Conservation (phyloP, 2,888 invertebrate species). For the Anoplius nigerrimus region DNA sequence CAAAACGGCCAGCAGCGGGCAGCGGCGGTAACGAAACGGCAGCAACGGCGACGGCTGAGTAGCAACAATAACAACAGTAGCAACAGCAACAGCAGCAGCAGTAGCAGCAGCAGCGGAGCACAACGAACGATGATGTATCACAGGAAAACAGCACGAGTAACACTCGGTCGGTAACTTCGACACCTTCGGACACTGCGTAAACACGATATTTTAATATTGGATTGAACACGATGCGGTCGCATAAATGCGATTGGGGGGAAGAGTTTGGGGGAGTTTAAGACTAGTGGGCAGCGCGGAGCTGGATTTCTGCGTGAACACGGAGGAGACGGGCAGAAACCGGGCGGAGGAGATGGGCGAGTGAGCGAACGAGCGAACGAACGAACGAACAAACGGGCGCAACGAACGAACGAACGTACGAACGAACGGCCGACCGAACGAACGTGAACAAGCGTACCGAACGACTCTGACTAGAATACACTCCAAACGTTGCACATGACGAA, state of each 20-base stretch:
- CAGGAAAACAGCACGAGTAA: slow-evolving; percentile 36
- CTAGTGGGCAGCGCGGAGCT: background rate
- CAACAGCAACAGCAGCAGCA: background rate
- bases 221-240: slow-evolving; percentile 3
- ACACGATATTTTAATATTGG: slow-evolving; percentile 38
- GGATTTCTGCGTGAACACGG: background rate
- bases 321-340: slow-evolving; percentile 8
- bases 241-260: slow-evolving; percentile 6
- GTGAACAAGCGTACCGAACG: slow-evolving; percentile 29
- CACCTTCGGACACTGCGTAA: slow-evolving; percentile 41
- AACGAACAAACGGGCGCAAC: slow-evolving; percentile 17
- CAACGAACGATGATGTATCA: slow-evolving; percentile 28
- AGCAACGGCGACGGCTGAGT: background rate
- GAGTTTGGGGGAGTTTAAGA: background rate
- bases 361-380: slow-evolving; percentile 11
- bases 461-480: slow-evolving; percentile 29
- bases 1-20: background rate
- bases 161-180: slow-evolving; percentile 59
- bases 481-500: slow-evolving; percentile 29
- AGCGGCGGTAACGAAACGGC: background rate
- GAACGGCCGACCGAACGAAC: slow-evolving; percentile 17
- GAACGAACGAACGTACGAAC: slow-evolving; percentile 9
- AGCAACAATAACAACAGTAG: background rate
- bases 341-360: background rate
- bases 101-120: slow-evolving; percentile 1